Percentiles rank a stretch among this genome's conserved stretches.
These are phyloP conservation scores for Euspilapteryx auroguttella DNA, from an alignment of 2,888 invertebrate genomes.

Conservation along the genomic window DNA sequence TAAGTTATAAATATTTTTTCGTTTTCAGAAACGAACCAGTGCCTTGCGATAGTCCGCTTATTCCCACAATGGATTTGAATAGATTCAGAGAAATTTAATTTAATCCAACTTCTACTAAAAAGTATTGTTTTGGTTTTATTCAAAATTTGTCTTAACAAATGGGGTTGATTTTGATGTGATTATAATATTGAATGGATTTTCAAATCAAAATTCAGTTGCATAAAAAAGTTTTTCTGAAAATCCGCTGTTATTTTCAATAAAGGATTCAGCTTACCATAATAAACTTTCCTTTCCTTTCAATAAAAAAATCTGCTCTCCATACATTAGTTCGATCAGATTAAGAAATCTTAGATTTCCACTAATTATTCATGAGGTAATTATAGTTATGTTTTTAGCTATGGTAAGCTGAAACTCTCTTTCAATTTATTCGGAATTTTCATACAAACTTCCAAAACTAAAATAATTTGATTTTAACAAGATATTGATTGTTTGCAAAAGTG, in stretches of 20 bases:
- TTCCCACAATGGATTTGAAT: conserved; percentile 66
- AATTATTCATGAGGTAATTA: too few relatives aligned
- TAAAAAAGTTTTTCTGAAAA: neutral
- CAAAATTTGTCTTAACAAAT: conserved; percentile 9
- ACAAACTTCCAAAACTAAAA: too few relatives aligned
- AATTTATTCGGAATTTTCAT: too few relatives aligned
- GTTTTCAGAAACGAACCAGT: conserved; percentile 67
- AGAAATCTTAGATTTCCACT: too few relatives aligned
- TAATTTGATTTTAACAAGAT: too few relatives aligned
- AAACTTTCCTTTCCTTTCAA: too few relatives aligned
- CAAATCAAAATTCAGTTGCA: neutral
- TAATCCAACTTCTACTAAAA: conserved; percentile 2
- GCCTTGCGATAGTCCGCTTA: conserved; percentile 57
- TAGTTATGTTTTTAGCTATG: too few relatives aligned
- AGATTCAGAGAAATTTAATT: conserved; percentile 55
- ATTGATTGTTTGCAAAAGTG: too few relatives aligned
- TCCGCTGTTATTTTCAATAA: neutral
- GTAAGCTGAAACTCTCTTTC: too few relatives aligned
- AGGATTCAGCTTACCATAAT: neutral
- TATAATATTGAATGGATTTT: neutral
- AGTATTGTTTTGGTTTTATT: conserved; percentile 20
- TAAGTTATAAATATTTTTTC: conserved; percentile 8
- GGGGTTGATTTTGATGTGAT: neutral
- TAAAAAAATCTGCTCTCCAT: too few relatives aligned
- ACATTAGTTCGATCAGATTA: too few relatives aligned